Percentiles rank a stretch among this genome's conserved stretches.
Evolutionary conservation across 2,113 vertebrate genomes (phyloP).

Genomic region (Clarias gariepinus): DNA sequence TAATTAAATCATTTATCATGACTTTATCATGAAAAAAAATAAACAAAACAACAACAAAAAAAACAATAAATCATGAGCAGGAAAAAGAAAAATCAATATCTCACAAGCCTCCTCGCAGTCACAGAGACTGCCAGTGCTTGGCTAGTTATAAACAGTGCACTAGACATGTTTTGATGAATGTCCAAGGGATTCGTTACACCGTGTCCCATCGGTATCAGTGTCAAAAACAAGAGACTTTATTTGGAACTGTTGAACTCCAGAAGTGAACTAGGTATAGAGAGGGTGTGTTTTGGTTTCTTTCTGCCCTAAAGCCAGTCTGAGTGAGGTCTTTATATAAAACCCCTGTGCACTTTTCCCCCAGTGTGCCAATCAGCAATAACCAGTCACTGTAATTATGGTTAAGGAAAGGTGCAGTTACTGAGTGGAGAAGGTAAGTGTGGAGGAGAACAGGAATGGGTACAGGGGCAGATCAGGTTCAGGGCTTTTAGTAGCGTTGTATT

Average conservation of each 20-base stretch:
- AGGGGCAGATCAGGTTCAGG: slow-evolving; percentile 22
- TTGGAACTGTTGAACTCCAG: background rate
- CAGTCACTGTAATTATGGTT: slow-evolving; percentile 49
- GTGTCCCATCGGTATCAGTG: background rate
- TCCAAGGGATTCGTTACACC: background rate
- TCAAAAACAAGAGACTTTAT: slow-evolving; percentile 29
- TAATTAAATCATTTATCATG: background rate
- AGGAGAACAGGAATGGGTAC: background rate
- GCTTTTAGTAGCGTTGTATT: slow-evolving; percentile 27
- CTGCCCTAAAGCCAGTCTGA: background rate
- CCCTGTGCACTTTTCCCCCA: slow-evolving; percentile 30
- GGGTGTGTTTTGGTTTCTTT: background rate
- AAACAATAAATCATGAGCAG: background rate
- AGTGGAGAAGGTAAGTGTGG: background rate
- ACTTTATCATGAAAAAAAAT: too few species aligned
- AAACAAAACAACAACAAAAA: too few species aligned
- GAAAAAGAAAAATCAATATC: slow-evolving; percentile 5
- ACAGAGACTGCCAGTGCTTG: background rate
- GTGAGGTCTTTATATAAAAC: slow-evolving; percentile 26
- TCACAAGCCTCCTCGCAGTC: background rate
- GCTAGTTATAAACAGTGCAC: slow-evolving; percentile 1
- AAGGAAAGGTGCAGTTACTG: background rate
- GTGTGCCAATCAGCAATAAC: slow-evolving; percentile 41
- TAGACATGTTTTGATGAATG: slow-evolving; percentile 23
- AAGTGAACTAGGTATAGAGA: background rate